Conservation (phyloP, 2,797 vertebrate species). For the Hippoglossus hippoglossus region DNA sequence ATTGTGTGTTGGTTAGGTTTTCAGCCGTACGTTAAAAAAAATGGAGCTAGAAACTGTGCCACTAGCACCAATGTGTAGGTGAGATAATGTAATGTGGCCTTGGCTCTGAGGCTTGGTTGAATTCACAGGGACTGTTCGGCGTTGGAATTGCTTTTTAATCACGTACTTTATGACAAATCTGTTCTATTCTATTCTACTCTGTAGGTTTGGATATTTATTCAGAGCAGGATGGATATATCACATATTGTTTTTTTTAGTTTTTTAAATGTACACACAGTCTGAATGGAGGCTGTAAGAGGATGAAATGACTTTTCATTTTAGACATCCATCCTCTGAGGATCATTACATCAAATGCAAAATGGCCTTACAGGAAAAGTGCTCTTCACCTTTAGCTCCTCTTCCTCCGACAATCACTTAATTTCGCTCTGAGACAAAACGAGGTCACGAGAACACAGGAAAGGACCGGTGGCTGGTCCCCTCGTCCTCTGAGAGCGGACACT, state of each 20-base stretch:
- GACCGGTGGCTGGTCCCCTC: slow-evolving; percentile 11
- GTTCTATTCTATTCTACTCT: too few relatives aligned
- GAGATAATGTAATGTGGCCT: too few relatives aligned
- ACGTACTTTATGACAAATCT: too few relatives aligned
- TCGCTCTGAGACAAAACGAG: slow-evolving; percentile 30
- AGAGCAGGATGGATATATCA: background rate
- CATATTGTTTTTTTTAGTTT: background rate
- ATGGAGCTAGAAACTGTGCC: too few relatives aligned
- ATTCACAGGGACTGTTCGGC: too few relatives aligned
- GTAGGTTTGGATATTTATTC: background rate
- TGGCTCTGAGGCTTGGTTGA: too few relatives aligned
- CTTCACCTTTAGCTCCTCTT: slow-evolving; percentile 41
- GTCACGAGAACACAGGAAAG: slow-evolving; percentile 28
- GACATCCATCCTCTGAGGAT: slow-evolving; percentile 8
- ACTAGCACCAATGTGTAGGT: too few relatives aligned
- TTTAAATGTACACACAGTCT: background rate
- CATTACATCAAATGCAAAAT: slow-evolving; percentile 55
- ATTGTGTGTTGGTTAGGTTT: too few relatives aligned
- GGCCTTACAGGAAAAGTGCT: slow-evolving; percentile 36
- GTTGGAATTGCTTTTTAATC: too few relatives aligned
- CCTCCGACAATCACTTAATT: slow-evolving; percentile 21
- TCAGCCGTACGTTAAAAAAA: too few relatives aligned
- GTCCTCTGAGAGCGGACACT: slow-evolving; percentile 6
- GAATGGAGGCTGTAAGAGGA: background rate
- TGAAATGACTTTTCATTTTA: background rate